Evolutionary conservation across 2,888 invertebrate species (phyloP).

Genomic region (Rotaria magnacalcarata): DNA sequence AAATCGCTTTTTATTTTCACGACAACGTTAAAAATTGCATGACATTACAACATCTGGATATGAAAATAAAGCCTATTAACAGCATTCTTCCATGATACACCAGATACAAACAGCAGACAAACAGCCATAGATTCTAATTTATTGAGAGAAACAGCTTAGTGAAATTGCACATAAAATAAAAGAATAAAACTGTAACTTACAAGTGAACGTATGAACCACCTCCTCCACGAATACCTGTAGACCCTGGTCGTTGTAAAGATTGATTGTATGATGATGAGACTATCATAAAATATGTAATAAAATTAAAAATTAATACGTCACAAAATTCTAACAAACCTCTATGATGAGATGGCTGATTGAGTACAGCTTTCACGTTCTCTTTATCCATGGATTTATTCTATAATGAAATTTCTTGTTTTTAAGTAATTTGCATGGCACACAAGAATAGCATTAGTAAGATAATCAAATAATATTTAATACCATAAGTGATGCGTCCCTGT

Average conservation of each 20-base stretch:
- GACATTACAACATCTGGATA: too few species aligned
- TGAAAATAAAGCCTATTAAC: background rate
- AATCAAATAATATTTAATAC: background rate
- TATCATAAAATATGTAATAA: too few species aligned
- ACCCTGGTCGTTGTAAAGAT: background rate
- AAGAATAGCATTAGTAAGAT: background rate
- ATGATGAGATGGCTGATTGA: background rate
- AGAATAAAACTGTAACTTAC: background rate
- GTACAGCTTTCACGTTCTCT: background rate
- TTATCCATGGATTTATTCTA: background rate
- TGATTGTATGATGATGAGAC: background rate
- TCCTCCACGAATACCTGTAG: background rate
- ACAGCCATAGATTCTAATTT: background rate
- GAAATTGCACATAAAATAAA: background rate
- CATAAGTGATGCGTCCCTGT: background rate
- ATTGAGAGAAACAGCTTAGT: background rate
- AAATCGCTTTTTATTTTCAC: background rate
- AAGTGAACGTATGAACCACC: slow-evolving; percentile 3
- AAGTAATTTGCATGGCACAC: background rate
- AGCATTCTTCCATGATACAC: slow-evolving; percentile 12
- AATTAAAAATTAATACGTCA: too few species aligned
- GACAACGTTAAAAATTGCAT: background rate
- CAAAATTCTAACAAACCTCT: too few species aligned
- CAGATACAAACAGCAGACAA: background rate
- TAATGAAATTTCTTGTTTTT: background rate